phyloP scores from a whole-genome alignment of 2,797 vertebrate genomes.

The Acanthiza pusilla region DNA sequence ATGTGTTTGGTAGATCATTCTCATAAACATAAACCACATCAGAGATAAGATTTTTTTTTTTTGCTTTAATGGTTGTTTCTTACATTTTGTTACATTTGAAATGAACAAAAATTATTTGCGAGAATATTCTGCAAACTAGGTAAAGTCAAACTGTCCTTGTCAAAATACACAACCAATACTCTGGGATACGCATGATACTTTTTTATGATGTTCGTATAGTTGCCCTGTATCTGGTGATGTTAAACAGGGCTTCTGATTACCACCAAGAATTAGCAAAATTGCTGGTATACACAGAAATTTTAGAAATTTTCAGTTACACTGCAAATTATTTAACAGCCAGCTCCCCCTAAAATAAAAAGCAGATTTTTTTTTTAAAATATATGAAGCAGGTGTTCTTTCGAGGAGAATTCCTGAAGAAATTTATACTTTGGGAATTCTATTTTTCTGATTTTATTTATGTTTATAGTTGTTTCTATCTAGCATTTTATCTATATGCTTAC shows the following conservation, averaged over 20 bases:
- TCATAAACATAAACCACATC: background rate
- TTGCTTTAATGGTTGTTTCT: background rate
- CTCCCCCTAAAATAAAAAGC: background rate
- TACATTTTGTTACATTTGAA: background rate
- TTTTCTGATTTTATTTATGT: background rate
- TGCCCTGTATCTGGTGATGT: background rate
- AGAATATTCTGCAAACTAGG: background rate
- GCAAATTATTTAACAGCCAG: background rate
- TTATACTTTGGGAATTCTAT: background rate
- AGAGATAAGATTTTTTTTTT: background rate
- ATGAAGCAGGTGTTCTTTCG: background rate
- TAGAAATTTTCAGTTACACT: background rate
- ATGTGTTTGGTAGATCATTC: background rate
- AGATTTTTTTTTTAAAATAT: background rate
- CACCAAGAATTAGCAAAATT: background rate
- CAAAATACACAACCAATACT: background rate
- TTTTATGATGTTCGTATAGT: background rate
- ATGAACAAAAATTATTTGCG: background rate
- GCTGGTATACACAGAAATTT: background rate
- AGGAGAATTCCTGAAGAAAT: background rate
- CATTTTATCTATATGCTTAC: background rate
- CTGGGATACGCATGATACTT: background rate
- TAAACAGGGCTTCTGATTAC: background rate
- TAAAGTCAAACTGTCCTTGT: constrained; percentile 16
- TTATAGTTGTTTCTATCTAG: background rate